Conservation (phyloP, 2,797 vertebrate genomes). For the Cercopithecus mitis region DNA sequence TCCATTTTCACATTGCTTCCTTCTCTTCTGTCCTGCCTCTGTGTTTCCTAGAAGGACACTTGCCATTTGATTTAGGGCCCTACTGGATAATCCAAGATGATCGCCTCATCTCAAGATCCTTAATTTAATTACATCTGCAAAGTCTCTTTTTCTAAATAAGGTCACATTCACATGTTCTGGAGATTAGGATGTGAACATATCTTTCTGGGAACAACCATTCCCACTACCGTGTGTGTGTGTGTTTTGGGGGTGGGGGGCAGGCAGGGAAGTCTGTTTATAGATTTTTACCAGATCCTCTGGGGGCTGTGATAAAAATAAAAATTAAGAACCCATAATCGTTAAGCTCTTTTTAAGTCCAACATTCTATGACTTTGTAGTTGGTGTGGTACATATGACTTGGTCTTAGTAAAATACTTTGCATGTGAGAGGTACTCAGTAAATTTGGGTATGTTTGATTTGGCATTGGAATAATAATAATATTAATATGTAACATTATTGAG, state of each 20-base stretch:
- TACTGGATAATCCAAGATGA: not conserved
- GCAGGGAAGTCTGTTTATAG: not conserved
- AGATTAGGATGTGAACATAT: not conserved
- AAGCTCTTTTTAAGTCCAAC: not conserved
- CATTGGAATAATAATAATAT: constrained; percentile 1
- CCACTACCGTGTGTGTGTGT: not conserved
- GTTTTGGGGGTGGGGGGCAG: fast-evolving
- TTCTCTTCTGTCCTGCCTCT: not conserved
- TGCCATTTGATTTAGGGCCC: not conserved
- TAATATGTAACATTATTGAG: not conserved
- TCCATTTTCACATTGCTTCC: not conserved
- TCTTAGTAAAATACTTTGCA: not conserved
- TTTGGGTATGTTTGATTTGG: not conserved
- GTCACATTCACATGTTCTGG: not conserved
- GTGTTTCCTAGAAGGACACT: not conserved
- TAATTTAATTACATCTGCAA: not conserved
- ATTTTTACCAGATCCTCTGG: constrained; percentile 9
- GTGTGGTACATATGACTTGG: not conserved
- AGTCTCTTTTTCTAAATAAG: not conserved
- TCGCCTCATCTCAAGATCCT: not conserved
- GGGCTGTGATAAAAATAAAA: not conserved
- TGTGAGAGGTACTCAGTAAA: not conserved
- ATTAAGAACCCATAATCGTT: not conserved
- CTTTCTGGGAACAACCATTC: not conserved
- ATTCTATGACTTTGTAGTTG: not conserved